Conservation (phyloP, 2,113 vertebrate species). For the Panurus biarmicus region DNA sequence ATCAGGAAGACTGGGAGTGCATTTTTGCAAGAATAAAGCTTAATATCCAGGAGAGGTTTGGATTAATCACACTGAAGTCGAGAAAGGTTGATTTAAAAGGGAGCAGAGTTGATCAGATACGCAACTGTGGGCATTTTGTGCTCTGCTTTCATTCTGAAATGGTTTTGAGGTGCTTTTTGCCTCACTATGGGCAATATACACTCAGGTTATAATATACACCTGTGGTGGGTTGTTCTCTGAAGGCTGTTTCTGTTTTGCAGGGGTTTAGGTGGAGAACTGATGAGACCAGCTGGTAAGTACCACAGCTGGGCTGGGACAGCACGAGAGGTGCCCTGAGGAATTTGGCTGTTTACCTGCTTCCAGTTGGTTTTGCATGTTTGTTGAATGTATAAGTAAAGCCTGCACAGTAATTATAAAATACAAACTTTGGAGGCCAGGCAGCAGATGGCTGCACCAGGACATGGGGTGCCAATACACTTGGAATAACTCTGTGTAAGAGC, state of each 20-base stretch:
- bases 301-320: neutral
- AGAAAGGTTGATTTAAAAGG: neutral
- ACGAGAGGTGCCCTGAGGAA: neutral
- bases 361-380: neutral
- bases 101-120: neutral
- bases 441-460: neutral
- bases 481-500: neutral
- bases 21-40: neutral
- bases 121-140: neutral
- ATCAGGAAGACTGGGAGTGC: neutral
- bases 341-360: neutral
- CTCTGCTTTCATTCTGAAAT: neutral
- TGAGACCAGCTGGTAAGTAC: constrained; percentile 87
- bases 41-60: neutral
- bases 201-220: no score
- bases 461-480: neutral
- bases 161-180: neutral
- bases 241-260: constrained; percentile 66
- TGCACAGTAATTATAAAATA: neutral
- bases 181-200: accelerated
- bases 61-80: neutral
- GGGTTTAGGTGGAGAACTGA: constrained; percentile 89
- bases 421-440: neutral
- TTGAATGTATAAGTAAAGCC: neutral
- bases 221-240: neutral